Conservation (phyloP, 2,113 vertebrate species). For the Apistogramma diplotaenia region DNA sequence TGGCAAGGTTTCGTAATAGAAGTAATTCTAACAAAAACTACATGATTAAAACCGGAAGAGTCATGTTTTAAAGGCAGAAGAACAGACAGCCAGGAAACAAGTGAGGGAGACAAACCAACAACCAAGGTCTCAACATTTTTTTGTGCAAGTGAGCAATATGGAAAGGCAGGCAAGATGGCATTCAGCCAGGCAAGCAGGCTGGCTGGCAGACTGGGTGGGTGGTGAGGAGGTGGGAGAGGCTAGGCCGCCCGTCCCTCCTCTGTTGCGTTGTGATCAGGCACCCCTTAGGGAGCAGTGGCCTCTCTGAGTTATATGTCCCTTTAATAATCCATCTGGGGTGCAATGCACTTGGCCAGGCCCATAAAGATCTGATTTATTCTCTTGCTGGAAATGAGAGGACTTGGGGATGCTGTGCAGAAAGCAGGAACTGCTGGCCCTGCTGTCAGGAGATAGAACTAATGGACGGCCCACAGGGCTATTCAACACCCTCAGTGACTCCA, state of each 20-base stretch:
- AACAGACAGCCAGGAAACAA: not conserved
- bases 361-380: slow-evolving; percentile 77
- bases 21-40: not conserved
- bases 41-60: not conserved
- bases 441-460: slow-evolving; percentile 71
- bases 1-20: not conserved
- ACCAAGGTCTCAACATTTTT: slow-evolving; percentile 54
- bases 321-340: slow-evolving; percentile 75
- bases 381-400: slow-evolving; percentile 67
- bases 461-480: slow-evolving; percentile 47
- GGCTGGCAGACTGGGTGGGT: slow-evolving; percentile 51
- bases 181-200: slow-evolving; percentile 41
- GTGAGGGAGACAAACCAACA: slow-evolving; percentile 3
- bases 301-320: slow-evolving; percentile 75
- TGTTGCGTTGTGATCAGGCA: slow-evolving; percentile 58
- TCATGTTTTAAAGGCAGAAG: not conserved
- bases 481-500: slow-evolving; percentile 33
- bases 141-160: slow-evolving; percentile 25
- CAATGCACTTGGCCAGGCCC: slow-evolving; percentile 56
- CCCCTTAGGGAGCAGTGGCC: slow-evolving; percentile 67
- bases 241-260: slow-evolving; percentile 49
- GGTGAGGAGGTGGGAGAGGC: slow-evolving; percentile 40
- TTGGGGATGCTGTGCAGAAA: slow-evolving; percentile 41
- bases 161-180: slow-evolving; percentile 17
- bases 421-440: slow-evolving; percentile 45